A percentile compares a stretch with the other conserved stretches of the same genome.
These are phyloP conservation scores for Callitettix versicolor DNA, from an alignment of 1,140 invertebrate species.

Conservation along the genomic window DNA sequence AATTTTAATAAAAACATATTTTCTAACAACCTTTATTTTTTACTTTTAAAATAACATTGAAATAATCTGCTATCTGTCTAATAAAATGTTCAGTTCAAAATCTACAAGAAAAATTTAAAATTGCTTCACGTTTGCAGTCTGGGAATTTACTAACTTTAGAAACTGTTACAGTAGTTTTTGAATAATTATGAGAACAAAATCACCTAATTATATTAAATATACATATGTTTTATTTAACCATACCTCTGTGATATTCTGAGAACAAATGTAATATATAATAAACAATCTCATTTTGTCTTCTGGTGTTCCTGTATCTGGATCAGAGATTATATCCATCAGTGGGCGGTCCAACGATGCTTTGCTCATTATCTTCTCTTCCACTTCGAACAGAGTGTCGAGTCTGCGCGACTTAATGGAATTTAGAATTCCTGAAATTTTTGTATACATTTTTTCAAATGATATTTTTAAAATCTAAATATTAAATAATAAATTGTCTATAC, in stretches of 20 bases:
- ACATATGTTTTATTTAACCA: too few species aligned
- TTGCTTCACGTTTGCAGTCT: too few species aligned
- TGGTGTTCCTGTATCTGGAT: slow-evolving; percentile 71
- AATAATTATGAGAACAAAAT: neutral
- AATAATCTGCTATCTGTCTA: too few species aligned
- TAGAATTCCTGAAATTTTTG: slow-evolving; percentile 60
- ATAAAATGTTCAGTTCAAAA: too few species aligned
- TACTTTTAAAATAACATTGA: too few species aligned
- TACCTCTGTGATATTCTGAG: slow-evolving; percentile 63
- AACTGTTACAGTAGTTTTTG: neutral
- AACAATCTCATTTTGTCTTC: slow-evolving; percentile 93
- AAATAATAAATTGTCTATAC: too few species aligned
- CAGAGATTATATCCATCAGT: slow-evolving; percentile 70
- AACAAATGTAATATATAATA: slow-evolving; percentile 87
- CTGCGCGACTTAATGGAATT: slow-evolving; percentile 82
- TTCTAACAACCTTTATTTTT: too few species aligned
- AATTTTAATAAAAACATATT: too few species aligned
- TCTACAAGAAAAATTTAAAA: too few species aligned
- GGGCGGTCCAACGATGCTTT: slow-evolving; percentile 63
- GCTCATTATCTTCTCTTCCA: slow-evolving; percentile 95
- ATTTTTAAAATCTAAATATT: too few species aligned
- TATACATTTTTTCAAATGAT: slow-evolving; percentile 4
- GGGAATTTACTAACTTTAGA: too few species aligned
- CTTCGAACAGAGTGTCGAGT: slow-evolving; percentile 92
- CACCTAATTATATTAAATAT: too few species aligned